Conservation (phyloP, 2,888 invertebrate genomes). For the Leptopilina drosophilae region DNA sequence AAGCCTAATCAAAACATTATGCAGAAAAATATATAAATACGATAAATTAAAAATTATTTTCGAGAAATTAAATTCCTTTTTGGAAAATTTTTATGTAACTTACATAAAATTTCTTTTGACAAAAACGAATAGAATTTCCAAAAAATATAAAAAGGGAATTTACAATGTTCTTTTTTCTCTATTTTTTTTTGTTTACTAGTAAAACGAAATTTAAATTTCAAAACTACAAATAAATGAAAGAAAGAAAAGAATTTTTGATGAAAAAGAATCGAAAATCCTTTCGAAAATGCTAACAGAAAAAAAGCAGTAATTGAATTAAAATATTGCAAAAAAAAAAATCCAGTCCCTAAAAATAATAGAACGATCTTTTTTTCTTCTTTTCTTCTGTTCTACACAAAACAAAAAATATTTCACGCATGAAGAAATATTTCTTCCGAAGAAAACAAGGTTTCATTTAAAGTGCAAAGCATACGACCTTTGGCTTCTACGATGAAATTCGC, state of each 20-base stretch:
- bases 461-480: conserved; percentile 6
- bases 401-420: conserved; percentile 4
- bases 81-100: too few relatives aligned
- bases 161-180: too few relatives aligned
- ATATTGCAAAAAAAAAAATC: neutral
- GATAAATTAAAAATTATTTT: too few relatives aligned
- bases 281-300: conserved; percentile 15
- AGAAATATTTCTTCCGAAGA: conserved; percentile 6
- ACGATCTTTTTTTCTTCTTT: neutral
- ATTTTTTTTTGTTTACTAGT: too few relatives aligned
- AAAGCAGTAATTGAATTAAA: neutral
- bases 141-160: too few relatives aligned
- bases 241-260: conserved; percentile 11
- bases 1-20: too few relatives aligned
- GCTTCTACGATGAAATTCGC: conserved; percentile 29
- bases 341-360: conserved; percentile 4
- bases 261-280: conserved; percentile 4
- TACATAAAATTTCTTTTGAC: too few relatives aligned
- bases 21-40: too few relatives aligned
- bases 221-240: neutral
- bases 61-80: too few relatives aligned
- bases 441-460: neutral
- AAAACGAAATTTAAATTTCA: too few relatives aligned
- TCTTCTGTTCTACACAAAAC: conserved; percentile 17
- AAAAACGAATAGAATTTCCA: too few relatives aligned